A percentile compares a stretch with the other conserved stretches of the same genome.
Conservation (phyloP, 2,888 invertebrate species). For the Homarus gammarus region DNA sequence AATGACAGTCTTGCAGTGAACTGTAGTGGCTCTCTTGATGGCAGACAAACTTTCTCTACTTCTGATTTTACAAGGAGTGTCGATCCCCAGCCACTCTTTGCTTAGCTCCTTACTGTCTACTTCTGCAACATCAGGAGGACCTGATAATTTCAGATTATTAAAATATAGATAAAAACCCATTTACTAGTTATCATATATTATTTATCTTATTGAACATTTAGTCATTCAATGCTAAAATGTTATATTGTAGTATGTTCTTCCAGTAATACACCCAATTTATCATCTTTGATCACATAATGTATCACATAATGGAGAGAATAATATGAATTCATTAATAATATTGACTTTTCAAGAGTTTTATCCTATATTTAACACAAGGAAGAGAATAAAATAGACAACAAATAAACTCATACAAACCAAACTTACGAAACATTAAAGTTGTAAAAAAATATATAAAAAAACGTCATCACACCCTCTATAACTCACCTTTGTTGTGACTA, state of each 20-base stretch:
- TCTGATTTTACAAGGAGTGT: constrained; percentile 55
- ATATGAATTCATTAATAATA: no score
- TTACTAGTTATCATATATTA: neutral
- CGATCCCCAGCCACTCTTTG: constrained; percentile 43
- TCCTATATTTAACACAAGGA: no score
- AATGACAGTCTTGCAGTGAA: constrained; percentile 68
- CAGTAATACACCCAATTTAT: neutral
- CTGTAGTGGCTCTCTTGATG: constrained; percentile 66
- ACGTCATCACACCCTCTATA: no score
- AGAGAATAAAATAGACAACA: no score
- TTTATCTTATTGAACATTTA: neutral
- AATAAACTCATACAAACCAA: no score
- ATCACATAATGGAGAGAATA: no score
- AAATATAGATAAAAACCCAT: neutral
- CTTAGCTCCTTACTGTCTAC: constrained; percentile 37
- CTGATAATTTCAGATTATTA: constrained; percentile 6
- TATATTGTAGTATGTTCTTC: no score
- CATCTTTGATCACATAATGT: no score
- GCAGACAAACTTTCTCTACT: constrained; percentile 70
- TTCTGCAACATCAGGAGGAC: constrained; percentile 42
- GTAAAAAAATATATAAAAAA: neutral
- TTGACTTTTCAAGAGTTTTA: no score
- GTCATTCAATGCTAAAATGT: neutral
- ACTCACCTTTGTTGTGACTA: constrained; percentile 51
- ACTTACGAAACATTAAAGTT: neutral